Percentiles rank a stretch among this genome's conserved stretches.
These are phyloP conservation scores for Bembecia ichneumoniformis DNA, from an alignment of 2,888 invertebrate species.

Conservation along the genomic window DNA sequence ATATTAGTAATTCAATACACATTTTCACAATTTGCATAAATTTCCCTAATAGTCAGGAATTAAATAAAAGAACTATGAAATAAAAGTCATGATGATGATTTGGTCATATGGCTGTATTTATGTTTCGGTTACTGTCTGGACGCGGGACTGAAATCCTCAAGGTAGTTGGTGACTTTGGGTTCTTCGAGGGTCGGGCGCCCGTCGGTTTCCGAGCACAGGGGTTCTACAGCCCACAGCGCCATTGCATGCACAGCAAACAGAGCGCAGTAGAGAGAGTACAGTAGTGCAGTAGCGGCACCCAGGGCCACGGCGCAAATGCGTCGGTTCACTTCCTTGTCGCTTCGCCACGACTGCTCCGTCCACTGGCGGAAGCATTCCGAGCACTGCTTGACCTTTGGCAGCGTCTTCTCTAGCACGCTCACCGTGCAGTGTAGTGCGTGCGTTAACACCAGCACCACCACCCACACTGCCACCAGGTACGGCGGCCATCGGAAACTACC, in stretches of 20 bases:
- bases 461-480: conserved; percentile 57
- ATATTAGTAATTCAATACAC: too few relatives aligned
- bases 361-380: conserved; percentile 43
- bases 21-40: too few relatives aligned
- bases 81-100: too few relatives aligned
- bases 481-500: conserved; percentile 64
- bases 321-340: conserved; percentile 16
- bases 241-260: conserved; percentile 29
- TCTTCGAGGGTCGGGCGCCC: conserved; percentile 16
- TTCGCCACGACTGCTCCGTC: conserved; percentile 41
- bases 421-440: conserved; percentile 51
- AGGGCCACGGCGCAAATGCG: conserved; percentile 29
- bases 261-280: conserved; percentile 37
- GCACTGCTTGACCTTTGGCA: conserved; percentile 43
- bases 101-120: too few relatives aligned
- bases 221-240: conserved; percentile 47
- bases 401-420: conserved; percentile 34
- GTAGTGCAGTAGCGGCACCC: conserved; percentile 26
- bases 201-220: conserved; percentile 29
- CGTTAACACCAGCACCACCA: conserved; percentile 44
- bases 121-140: too few relatives aligned
- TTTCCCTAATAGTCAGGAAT: too few relatives aligned
- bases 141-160: conserved; percentile 11
- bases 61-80: too few relatives aligned
- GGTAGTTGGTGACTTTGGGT: conserved; percentile 29